A percentile compares a stretch with the other conserved stretches of the same genome.
These are phyloP conservation scores for Nasonia oneida DNA, from an alignment of 2,888 invertebrate species.

Conservation along the genomic window DNA sequence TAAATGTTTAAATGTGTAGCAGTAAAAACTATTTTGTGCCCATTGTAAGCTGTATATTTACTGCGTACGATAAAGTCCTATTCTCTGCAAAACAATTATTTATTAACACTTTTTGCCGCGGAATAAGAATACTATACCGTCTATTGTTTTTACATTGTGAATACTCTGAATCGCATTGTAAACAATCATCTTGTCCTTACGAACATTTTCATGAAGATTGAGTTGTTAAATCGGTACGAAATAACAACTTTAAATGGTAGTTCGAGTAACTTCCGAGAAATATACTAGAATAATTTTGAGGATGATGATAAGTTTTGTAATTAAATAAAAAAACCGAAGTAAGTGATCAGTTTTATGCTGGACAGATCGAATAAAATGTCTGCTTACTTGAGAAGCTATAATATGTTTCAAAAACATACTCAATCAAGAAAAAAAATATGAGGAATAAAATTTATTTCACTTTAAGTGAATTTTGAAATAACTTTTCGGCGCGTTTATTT, in stretches of 20 bases:
- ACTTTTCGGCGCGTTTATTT: background rate
- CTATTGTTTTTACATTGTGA: conserved; percentile 1
- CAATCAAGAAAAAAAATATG: background rate
- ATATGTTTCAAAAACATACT: background rate
- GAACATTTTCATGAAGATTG: background rate
- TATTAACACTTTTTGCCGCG: background rate
- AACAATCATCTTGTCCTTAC: background rate
- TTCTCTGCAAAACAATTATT: conserved; percentile 14
- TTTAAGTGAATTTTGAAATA: background rate
- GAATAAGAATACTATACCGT: background rate
- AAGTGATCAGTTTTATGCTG: background rate
- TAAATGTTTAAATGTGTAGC: conserved; percentile 68
- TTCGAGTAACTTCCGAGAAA: background rate
- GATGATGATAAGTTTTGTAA: background rate
- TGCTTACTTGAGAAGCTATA: background rate
- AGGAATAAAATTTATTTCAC: background rate
- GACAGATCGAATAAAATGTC: background rate
- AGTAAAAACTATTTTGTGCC: conserved; percentile 40
- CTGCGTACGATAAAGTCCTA: background rate
- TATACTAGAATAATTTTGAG: background rate
- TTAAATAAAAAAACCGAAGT: background rate
- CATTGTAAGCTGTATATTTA: conserved; percentile 23
- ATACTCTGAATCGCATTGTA: conserved; percentile 15
- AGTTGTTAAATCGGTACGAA: background rate
- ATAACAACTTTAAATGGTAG: background rate